Evolutionary conservation across 2,113 vertebrate species (phyloP).

Genomic region (Lamprotornis superbus): DNA sequence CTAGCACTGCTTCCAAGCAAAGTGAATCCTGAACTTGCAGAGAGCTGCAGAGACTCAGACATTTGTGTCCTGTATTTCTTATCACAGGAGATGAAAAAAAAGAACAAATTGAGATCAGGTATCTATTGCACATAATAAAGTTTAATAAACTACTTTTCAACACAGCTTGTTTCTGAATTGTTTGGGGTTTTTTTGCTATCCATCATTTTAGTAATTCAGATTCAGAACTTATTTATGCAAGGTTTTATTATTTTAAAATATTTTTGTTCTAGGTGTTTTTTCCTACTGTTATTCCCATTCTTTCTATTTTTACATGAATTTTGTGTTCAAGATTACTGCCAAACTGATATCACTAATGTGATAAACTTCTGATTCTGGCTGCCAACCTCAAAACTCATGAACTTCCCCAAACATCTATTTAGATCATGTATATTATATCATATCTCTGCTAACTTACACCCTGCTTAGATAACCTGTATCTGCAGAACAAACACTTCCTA

Average conservation of each 20-base stretch:
- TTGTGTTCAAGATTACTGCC: not conserved
- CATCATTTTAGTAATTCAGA: not conserved
- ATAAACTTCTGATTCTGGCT: not conserved
- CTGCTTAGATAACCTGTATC: not conserved
- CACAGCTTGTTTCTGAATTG: not conserved
- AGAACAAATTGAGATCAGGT: not conserved
- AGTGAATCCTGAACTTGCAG: not conserved
- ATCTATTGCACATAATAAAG: not conserved
- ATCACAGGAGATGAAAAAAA: not conserved
- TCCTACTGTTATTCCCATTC: not conserved
- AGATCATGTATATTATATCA: not conserved
- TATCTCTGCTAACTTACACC: not conserved
- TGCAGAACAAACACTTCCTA: constrained; percentile 1
- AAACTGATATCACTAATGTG: not conserved
- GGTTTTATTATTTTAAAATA: not conserved
- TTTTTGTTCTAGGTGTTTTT: not conserved
- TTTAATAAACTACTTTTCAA: constrained; percentile 14
- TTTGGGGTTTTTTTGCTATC: not conserved
- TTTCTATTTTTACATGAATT: not conserved
- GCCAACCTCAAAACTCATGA: not conserved
- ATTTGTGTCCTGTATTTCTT: not conserved
- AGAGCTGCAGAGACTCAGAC: not conserved
- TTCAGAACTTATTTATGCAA: not conserved
- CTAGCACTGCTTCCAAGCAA: not conserved
- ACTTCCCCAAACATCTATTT: not conserved